A percentile compares a stretch with the other conserved stretches of the same genome.
These are phyloP conservation scores for Hystrix brachyura DNA, from an alignment of 2,113 vertebrate genomes.

Conservation along the genomic window DNA sequence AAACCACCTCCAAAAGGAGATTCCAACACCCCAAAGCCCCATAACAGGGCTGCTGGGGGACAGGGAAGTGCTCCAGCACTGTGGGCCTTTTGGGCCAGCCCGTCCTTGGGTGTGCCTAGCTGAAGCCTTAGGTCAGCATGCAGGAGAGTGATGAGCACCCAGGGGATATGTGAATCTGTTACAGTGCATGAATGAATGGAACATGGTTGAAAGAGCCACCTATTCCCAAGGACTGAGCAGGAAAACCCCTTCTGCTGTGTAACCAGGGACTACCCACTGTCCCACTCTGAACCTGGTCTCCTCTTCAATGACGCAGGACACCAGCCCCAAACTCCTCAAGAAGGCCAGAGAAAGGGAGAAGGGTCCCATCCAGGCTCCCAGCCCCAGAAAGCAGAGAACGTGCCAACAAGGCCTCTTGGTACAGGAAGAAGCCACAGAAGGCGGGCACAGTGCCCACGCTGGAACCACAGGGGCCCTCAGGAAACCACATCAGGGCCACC, in stretches of 20 bases:
- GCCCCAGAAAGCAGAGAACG: background rate
- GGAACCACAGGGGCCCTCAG: conserved; percentile 46
- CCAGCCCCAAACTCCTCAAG: background rate
- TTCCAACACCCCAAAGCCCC: background rate
- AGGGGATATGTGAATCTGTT: background rate
- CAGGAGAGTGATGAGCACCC: background rate
- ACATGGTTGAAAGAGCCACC: background rate
- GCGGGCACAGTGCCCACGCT: conserved; percentile 32
- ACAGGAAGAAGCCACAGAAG: conserved; percentile 53
- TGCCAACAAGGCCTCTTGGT: background rate
- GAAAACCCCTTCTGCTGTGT: background rate
- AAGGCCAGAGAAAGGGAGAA: background rate
- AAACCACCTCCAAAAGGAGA: background rate
- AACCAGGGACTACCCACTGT: no score
- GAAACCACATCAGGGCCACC: conserved; percentile 68
- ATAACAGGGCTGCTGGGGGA: background rate
- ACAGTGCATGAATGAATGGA: background rate
- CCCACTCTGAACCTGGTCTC: background rate
- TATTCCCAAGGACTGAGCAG: background rate
- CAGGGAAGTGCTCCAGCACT: background rate
- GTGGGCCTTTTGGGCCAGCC: background rate
- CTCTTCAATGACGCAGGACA: background rate
- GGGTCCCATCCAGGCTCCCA: background rate
- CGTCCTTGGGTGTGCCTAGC: background rate
- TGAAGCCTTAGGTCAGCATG: background rate